Evolutionary conservation across 2,888 invertebrate species (phyloP), one percentile per base, ranked within the genome.

Genomic region (Julus scandinavius): DNA sequence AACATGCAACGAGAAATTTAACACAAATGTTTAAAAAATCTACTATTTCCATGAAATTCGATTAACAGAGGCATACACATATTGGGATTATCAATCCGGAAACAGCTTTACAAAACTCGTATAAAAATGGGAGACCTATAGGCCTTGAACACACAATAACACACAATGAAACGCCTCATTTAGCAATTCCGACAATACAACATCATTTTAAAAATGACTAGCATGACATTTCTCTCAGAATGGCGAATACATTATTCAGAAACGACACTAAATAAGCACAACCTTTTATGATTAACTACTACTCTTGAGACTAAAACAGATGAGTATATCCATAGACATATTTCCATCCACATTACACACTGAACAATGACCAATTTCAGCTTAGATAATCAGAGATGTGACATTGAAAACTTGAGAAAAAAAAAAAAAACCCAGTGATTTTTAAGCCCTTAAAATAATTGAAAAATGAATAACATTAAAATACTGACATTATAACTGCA

Each of bases 91-190:
- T 80, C 38, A 38, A 29, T 38, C 15, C 38, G 9, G 15, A 80
- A 80, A 80, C 38, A 80, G 80, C 38, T 80, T 80, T 38, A 80
- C 80, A 80, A 80, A 80, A 80, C 80, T 80, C 13, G 80, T 80
- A 80, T 80, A 80, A 80, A 80, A 80, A 40, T 11, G 0, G 38
- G 80, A 80, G 80, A 80, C 80, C 38, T 40, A n/a, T n/a, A 38
- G 80, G 80, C 80, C 38, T 80, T 80, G 15, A 80, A 80, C 80
- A 38, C 80, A 80, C 80, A 80, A 80, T 80, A 38, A 80, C 80
- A 80, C 29, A 72, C 80, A 80, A 45, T 9, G 38, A 80, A 2
- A 29, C 38, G 80, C 13, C 38, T 38, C 80, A 38, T 38, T 29
- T 40, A 80, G 80, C 9, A 80, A 80, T 40, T 80, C 80, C 80